phyloP scores from a whole-genome alignment of 2,888 invertebrate species.

The Cephus sareptanus region DNA sequence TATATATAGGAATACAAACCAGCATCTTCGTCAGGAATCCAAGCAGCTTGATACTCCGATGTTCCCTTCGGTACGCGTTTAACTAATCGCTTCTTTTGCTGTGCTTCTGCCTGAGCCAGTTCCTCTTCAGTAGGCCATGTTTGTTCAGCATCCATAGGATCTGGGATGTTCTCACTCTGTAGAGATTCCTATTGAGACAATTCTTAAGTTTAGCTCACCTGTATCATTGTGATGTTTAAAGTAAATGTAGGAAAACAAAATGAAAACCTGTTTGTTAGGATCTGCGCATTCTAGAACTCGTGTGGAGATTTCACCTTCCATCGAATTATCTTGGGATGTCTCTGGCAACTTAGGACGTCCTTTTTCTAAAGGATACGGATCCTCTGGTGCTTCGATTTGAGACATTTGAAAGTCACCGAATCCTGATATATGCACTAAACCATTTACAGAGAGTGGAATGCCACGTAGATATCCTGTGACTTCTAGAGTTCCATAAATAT shows the following conservation, averaged over 20 bases:
- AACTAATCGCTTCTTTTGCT: constrained; percentile 74
- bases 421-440: constrained; percentile 90
- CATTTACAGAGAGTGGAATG: constrained; percentile 85
- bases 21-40: constrained; percentile 83
- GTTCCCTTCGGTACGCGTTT: constrained; percentile 93
- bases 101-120: constrained; percentile 76
- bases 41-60: constrained; percentile 96
- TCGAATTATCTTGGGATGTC: constrained; percentile 17
- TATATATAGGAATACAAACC: constrained; percentile 39
- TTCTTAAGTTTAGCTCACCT: not conserved
- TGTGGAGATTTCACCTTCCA: constrained; percentile 58
- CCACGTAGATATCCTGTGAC: constrained; percentile 91
- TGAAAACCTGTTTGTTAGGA: constrained; percentile 71
- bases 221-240: not conserved
- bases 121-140: constrained; percentile 97
- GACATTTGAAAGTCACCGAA: constrained; percentile 93
- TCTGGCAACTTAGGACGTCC: constrained; percentile 36
- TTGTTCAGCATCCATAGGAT: constrained; percentile 95
- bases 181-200: constrained; percentile 71
- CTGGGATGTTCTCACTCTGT: constrained; percentile 82
- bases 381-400: constrained; percentile 78
- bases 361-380: constrained; percentile 75
- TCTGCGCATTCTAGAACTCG: constrained; percentile 73
- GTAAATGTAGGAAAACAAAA: not conserved
- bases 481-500: constrained; percentile 76